These are phyloP conservation scores for Callosobruchus maculatus DNA, from an alignment of 2,888 invertebrate species.

Conservation along the genomic window DNA sequence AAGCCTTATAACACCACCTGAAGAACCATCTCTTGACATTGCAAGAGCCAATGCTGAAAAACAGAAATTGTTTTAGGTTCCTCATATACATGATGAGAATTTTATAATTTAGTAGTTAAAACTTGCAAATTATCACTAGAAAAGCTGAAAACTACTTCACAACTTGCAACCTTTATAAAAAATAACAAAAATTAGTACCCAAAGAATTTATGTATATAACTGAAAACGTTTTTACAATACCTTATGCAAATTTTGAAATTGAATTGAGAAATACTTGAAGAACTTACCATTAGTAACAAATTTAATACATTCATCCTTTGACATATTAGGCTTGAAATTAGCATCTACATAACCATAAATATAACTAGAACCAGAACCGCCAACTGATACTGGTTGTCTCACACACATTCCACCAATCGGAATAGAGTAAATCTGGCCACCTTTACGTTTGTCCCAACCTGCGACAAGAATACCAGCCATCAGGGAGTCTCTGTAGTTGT, in stretches of 20 bases:
- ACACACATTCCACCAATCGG: conserved; percentile 83
- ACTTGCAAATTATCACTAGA: no score
- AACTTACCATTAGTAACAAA: conserved; percentile 80
- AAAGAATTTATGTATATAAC: no score
- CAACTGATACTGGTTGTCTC: conserved; percentile 81
- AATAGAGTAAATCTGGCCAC: conserved; percentile 75
- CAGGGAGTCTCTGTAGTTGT: conserved; percentile 91
- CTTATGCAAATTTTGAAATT: no score
- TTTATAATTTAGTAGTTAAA: neutral
- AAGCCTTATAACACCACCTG: conserved; percentile 88
- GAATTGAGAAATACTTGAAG: neutral
- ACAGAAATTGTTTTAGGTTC: conserved; percentile 9
- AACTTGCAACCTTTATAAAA: no score
- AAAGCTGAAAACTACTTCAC: no score
- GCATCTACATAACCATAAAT: conserved; percentile 94
- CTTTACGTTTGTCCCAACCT: conserved; percentile 90
- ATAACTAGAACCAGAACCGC: conserved; percentile 93
- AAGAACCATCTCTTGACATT: conserved; percentile 89
- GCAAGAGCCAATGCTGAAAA: conserved; percentile 79
- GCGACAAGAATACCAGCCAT: conserved; percentile 94
- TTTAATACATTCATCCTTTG: conserved; percentile 77
- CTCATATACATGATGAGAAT: no score
- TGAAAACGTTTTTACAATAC: no score
- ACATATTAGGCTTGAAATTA: conserved; percentile 85
- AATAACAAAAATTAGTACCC: no score